phyloP scores from a whole-genome alignment of 2,888 invertebrate species.

The Epistrophella euchroma region DNA sequence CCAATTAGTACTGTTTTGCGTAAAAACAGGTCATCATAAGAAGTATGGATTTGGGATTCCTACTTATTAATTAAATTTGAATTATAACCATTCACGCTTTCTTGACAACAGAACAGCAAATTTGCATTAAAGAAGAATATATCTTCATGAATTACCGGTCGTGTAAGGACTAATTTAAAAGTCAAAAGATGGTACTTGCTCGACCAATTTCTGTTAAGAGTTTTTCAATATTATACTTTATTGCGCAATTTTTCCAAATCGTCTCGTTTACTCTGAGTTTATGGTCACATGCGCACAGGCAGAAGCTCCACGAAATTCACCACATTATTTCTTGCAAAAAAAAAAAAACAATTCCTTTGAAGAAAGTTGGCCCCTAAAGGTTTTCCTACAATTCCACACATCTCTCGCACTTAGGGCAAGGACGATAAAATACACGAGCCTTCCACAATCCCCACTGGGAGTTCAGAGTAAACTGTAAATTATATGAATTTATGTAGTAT shows the following conservation, averaged over 20 bases:
- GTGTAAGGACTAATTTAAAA: background rate
- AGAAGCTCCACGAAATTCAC: constrained; percentile 5
- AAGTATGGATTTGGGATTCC: too few relatives aligned
- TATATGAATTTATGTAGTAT: constrained; percentile 73
- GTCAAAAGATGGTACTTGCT: background rate
- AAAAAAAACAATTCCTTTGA: background rate
- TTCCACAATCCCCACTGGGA: constrained; percentile 26
- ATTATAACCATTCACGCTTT: too few relatives aligned
- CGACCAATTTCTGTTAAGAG: background rate
- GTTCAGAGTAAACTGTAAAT: constrained; percentile 66
- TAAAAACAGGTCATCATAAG: too few relatives aligned
- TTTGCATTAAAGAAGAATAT: background rate
- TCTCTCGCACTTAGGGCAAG: constrained; percentile 13
- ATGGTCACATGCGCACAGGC: constrained; percentile 29
- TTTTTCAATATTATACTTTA: background rate
- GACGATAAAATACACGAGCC: constrained; percentile 13
- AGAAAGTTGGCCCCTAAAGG: constrained; percentile 7
- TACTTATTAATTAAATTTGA: too few relatives aligned
- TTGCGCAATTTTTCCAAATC: constrained; percentile 1
- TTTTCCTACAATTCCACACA: background rate
- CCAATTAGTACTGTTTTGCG: too few relatives aligned
- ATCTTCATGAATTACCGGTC: background rate
- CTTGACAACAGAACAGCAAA: too few relatives aligned
- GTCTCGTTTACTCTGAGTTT: background rate
- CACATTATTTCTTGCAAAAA: background rate